Percentiles rank a stretch among this genome's conserved stretches.
Conservation (phyloP, 2,113 vertebrate species). For the Nycticryphes semicollaris region DNA sequence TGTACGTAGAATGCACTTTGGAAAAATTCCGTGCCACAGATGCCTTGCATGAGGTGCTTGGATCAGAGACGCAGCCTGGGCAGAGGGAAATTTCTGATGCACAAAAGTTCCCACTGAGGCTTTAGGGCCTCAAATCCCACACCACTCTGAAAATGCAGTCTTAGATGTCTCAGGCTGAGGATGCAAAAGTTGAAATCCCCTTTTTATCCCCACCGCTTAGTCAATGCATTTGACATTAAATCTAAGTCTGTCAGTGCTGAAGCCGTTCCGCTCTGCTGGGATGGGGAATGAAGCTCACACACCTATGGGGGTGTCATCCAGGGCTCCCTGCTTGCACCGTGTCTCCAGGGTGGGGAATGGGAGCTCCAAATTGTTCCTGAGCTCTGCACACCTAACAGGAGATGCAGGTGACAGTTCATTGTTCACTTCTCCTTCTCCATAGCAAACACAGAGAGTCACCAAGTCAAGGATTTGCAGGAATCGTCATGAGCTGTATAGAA, state of each 20-base stretch:
- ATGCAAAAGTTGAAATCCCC: neutral
- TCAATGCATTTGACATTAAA: neutral
- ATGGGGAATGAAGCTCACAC: neutral
- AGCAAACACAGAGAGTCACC: neutral
- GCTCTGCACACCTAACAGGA: neutral
- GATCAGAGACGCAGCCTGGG: neutral
- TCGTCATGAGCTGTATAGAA: neutral
- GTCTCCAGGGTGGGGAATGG: neutral
- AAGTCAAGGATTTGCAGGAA: neutral
- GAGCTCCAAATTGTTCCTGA: neutral
- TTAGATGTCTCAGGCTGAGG: neutral
- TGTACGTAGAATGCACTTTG: neutral
- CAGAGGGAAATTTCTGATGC: neutral
- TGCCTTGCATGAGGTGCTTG: neutral
- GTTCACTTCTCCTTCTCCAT: neutral
- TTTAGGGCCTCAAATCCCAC: neutral
- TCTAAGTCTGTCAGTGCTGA: neutral
- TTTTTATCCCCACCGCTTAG: neutral
- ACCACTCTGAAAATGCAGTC: neutral
- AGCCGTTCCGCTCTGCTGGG: neutral
- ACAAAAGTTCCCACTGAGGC: rapidly evolving
- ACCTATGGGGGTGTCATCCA: neutral
- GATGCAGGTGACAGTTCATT: neutral
- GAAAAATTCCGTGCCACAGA: neutral
- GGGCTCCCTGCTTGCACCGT: neutral